phyloP scores from a whole-genome alignment of 2,113 vertebrate genomes.

The Oostethus manadensis region DNA sequence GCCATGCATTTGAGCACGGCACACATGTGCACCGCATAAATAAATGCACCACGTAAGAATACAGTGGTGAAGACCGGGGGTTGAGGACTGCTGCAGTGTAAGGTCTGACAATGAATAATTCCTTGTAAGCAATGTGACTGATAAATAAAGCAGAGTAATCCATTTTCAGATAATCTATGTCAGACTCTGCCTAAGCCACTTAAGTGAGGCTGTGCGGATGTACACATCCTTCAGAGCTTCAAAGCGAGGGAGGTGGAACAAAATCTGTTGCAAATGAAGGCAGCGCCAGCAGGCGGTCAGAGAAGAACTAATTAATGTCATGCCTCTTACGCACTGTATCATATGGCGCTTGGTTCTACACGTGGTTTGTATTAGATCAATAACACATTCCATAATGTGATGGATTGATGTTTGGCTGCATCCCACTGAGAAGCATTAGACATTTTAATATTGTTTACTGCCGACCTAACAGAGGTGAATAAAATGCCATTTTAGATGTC shows the following conservation, averaged over 20 bases:
- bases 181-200: conserved; percentile 28
- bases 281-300: conserved; percentile 47
- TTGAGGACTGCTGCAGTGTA: background rate
- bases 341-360: conserved; percentile 44
- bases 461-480: background rate
- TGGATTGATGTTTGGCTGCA: conserved; percentile 1
- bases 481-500: background rate
- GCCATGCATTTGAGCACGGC: background rate
- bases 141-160: conserved; percentile 29
- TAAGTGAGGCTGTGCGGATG: conserved; percentile 52
- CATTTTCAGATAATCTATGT: conserved; percentile 40
- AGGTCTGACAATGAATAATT: conserved; percentile 12
- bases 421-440: background rate
- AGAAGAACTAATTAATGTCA: conserved; percentile 57
- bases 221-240: conserved; percentile 48
- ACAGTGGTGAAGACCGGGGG: background rate
- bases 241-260: conserved; percentile 49
- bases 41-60: background rate
- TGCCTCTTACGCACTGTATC: conserved; percentile 52
- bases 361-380: conserved; percentile 25
- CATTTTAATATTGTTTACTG: background rate
- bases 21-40: background rate
- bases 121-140: conserved; percentile 6
- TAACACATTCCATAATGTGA: conserved; percentile 8
- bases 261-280: conserved; percentile 56